A percentile compares a stretch with the other conserved stretches of the same genome.
Conservation (phyloP, 2,888 invertebrate species). For the Teleogryllus oceanicus region DNA sequence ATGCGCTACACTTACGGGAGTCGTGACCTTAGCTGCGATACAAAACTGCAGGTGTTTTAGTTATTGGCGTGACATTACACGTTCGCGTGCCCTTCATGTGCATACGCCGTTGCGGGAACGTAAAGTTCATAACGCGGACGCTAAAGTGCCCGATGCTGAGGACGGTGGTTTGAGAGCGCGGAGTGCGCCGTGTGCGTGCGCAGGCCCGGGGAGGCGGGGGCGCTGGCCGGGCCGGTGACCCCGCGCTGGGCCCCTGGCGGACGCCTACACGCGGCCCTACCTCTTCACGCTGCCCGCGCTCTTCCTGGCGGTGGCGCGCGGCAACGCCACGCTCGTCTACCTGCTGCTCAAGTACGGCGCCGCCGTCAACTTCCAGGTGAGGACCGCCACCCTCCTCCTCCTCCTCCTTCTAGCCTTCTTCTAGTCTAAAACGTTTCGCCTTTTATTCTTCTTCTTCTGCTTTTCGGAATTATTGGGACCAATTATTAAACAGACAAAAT, state of each 20-base stretch:
- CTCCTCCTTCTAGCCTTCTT: too few relatives aligned
- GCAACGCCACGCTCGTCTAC: constrained; percentile 53
- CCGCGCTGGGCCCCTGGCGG: constrained; percentile 42
- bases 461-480: too few relatives aligned
- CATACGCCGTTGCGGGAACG: too few relatives aligned
- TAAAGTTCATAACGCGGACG: too few relatives aligned
- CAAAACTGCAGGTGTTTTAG: too few relatives aligned
- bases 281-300: constrained; percentile 57
- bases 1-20: too few relatives aligned
- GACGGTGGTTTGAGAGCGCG: constrained; percentile 36
- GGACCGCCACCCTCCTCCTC: background rate
- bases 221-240: constrained; percentile 37
- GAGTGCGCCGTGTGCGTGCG: constrained; percentile 34
- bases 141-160: constrained; percentile 18
- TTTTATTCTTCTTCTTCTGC: too few relatives aligned
- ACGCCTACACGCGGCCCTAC: constrained; percentile 52
- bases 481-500: too few relatives aligned
- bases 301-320: constrained; percentile 55
- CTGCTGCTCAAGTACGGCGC: constrained; percentile 57
- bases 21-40: too few relatives aligned
- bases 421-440: too few relatives aligned
- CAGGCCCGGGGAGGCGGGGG: constrained; percentile 28
- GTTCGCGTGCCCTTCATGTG: too few relatives aligned
- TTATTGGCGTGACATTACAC: too few relatives aligned
- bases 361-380: constrained; percentile 47